Evolutionary conservation across 2,113 vertebrate genomes (phyloP).

Genomic region (Oxyura jamaicensis): DNA sequence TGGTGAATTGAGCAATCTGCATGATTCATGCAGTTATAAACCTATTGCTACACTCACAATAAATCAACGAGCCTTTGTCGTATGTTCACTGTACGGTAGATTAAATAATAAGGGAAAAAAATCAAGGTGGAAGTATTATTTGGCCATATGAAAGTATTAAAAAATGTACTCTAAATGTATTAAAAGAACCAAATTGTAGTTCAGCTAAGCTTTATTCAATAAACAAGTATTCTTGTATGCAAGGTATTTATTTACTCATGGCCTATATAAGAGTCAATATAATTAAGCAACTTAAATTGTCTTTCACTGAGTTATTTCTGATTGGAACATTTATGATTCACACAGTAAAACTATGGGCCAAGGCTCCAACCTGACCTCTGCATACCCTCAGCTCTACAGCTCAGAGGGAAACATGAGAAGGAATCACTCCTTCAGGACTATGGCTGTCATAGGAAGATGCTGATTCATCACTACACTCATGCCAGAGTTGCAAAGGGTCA

Average conservation of each 20-base stretch:
- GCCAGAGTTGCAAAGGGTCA: slow-evolving; percentile 36
- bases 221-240: slow-evolving; percentile 19
- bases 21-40: slow-evolving; percentile 85
- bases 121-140: slow-evolving; percentile 79
- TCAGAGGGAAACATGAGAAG: slow-evolving; percentile 45
- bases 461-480: slow-evolving; percentile 48
- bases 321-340: slow-evolving; percentile 23
- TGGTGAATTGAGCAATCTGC: slow-evolving; percentile 83
- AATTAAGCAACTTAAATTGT: slow-evolving; percentile 43
- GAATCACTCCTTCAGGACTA: slow-evolving; percentile 31
- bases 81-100: slow-evolving; percentile 69
- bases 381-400: slow-evolving; percentile 24
- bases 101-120: slow-evolving; percentile 72
- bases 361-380: slow-evolving; percentile 34
- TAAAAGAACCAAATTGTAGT: slow-evolving; percentile 65
- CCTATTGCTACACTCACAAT: slow-evolving; percentile 79
- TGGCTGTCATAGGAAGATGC: slow-evolving; percentile 38
- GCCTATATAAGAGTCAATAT: slow-evolving; percentile 44
- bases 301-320: slow-evolving; percentile 42
- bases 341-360: slow-evolving; percentile 27
- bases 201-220: slow-evolving; percentile 51
- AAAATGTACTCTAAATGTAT: slow-evolving; percentile 66
- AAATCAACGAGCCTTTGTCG: slow-evolving; percentile 80
- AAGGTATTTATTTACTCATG: slow-evolving; percentile 57
- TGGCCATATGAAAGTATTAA: slow-evolving; percentile 76